Evolutionary conservation across 1,140 invertebrate genomes (phyloP).

Genomic region (Panulirus ornatus): DNA sequence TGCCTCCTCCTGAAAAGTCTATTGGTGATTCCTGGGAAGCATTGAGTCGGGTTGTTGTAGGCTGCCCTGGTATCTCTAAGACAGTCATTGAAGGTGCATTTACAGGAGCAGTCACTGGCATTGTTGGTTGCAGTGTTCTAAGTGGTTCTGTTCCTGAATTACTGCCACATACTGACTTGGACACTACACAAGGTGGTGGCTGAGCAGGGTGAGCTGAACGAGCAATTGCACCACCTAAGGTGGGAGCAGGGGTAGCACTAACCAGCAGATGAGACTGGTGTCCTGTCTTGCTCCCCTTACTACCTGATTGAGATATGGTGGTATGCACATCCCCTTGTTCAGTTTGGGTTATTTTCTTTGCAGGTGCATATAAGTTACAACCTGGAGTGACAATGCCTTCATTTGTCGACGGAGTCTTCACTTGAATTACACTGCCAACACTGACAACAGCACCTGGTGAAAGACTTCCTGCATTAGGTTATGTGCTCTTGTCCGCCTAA

Average conservation of each 20-base stretch:
- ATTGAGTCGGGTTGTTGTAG: not conserved
- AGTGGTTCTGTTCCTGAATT: not conserved
- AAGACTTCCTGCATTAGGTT: too few relatives aligned
- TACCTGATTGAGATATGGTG: not conserved
- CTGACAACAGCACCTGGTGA: too few relatives aligned
- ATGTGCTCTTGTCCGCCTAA: too few relatives aligned
- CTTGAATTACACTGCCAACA: too few relatives aligned
- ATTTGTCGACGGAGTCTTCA: too few relatives aligned
- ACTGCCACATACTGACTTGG: too few relatives aligned
- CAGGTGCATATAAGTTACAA: not conserved
- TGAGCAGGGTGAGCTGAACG: not conserved
- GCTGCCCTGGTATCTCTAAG: not conserved
- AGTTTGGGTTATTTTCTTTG: not conserved
- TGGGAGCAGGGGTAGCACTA: not conserved
- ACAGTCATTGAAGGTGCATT: not conserved
- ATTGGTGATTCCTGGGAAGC: not conserved
- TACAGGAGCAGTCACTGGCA: not conserved
- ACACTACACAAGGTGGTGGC: not conserved
- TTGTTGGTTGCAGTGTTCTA: not conserved
- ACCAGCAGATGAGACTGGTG: slow-evolving; percentile 6
- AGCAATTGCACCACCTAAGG: not conserved
- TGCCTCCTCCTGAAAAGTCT: not conserved
- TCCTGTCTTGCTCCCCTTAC: not conserved
- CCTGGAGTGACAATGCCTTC: too few relatives aligned
- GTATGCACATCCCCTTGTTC: not conserved